Evolutionary conservation across 2,888 invertebrate species (phyloP), one percentile per base, ranked within the genome.

Genomic region (Oxytorus armatus): DNA sequence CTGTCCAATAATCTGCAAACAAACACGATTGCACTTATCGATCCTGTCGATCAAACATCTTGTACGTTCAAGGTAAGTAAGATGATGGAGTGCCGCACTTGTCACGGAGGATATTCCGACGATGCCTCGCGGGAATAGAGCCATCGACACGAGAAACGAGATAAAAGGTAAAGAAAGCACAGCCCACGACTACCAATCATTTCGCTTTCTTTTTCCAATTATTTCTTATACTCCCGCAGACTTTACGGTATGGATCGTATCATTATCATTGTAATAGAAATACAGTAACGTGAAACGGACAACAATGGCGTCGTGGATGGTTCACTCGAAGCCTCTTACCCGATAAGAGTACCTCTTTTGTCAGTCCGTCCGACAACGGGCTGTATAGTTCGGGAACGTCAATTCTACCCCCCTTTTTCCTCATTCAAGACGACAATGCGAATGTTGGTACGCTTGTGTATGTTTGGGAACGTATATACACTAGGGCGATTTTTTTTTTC

Each of bases 261-360:
- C 70, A 72, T 10, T 36, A 10, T 11, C 16, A 59, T 3, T 59
- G 49, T 59, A 29, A 72, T 72, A 23, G 23, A 10, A 49, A 25
- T 29, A n/a, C 33, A 3, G 21, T 49, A 49, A 36, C 33, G 16
- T 23, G 70, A 36, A 21, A 36, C 1, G 29, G 39, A 36, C 23
- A 39, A 42, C 2, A 33, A 59, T 59, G n/a, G 21, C n/a, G 39
- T 16, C 36, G 10, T 21, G 23, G 0, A 39, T 21, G 23, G 39
- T 21, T 42, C 49, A 21, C 14, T n/a, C 53, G 8, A 59, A 59
- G 47, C 36, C 23, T 68, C 36, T 68, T 66, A 33, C 59, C 53
- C 59, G 76, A 76, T 61, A 76, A 76, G 68, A 76, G 68, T 25
- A 61, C 29, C 59, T 69, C 68, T 53, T 76, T 69, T 76, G 69